A percentile compares a stretch with the other conserved stretches of the same genome.
Conservation (phyloP, 2,888 invertebrate genomes). For the Carpatolechia fugitivella region DNA sequence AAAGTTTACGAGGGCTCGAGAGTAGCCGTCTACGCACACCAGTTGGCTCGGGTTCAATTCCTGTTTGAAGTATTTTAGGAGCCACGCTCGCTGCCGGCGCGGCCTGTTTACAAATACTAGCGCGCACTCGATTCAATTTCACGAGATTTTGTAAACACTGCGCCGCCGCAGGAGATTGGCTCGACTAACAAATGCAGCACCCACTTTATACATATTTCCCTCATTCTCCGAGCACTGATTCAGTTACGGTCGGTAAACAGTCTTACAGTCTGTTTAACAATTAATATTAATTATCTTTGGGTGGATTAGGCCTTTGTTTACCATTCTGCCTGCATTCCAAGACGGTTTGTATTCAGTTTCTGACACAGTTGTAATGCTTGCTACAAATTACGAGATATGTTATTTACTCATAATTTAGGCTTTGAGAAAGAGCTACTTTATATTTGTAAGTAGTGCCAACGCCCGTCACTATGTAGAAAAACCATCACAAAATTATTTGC, state of each 20-base stretch:
- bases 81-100: slow-evolving; percentile 54
- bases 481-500: too few species aligned
- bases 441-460: too few species aligned
- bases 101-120: slow-evolving; percentile 77
- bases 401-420: too few species aligned
- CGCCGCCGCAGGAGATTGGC: slow-evolving; percentile 52
- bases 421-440: too few species aligned
- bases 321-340: slow-evolving; percentile 8
- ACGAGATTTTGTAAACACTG: slow-evolving; percentile 69
- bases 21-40: slow-evolving; percentile 73
- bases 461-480: too few species aligned
- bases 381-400: too few species aligned
- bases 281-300: slow-evolving; percentile 25
- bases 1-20: slow-evolving; percentile 66
- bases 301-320: slow-evolving; percentile 23
- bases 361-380: neutral
- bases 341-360: slow-evolving; percentile 7
- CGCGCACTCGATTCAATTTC: slow-evolving; percentile 69
- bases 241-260: slow-evolving; percentile 34
- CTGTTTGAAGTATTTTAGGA: slow-evolving; percentile 75
- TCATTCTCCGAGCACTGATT: slow-evolving; percentile 31
- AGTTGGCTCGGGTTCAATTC: slow-evolving; percentile 75
- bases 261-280: slow-evolving; percentile 33
- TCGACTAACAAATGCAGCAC: slow-evolving; percentile 36
- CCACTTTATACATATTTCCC: slow-evolving; percentile 24